A percentile compares a stretch with the other conserved stretches of the same genome.
These are phyloP conservation scores for Sinhomidia bicolor DNA, from an alignment of 2,888 invertebrate species.

Conservation along the genomic window DNA sequence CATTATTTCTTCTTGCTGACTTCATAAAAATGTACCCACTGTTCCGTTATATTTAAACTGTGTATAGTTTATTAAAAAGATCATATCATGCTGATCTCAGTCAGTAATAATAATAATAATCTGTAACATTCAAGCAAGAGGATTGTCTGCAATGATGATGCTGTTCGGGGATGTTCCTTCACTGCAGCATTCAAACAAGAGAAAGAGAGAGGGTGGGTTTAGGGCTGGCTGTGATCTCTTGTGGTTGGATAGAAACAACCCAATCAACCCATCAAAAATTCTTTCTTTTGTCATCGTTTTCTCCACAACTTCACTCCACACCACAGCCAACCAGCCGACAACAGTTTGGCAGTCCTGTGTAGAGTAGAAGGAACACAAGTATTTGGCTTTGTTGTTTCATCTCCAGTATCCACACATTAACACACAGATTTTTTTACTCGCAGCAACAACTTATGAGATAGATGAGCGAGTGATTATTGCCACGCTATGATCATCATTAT, in stretches of 20 bases:
- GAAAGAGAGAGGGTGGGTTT: conserved; percentile 44
- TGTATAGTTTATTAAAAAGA: neutral
- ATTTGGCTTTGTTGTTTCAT: neutral
- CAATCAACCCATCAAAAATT: conserved; percentile 21
- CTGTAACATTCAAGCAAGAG: neutral
- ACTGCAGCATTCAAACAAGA: neutral
- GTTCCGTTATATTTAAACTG: neutral
- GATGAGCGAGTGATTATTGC: conserved; percentile 13
- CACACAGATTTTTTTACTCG: conserved; percentile 1
- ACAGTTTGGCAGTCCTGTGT: neutral
- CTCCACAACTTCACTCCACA: neutral
- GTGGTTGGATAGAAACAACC: conserved; percentile 52
- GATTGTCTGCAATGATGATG: neutral
- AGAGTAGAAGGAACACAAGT: neutral
- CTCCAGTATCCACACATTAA: neutral
- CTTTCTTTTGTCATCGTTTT: conserved; percentile 23
- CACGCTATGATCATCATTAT: conserved; percentile 32
- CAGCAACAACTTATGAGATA: neutral
- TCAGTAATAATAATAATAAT: no score
- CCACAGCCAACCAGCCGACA: neutral
- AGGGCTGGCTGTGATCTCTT: conserved; percentile 41
- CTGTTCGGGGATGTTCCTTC: conserved; percentile 17
- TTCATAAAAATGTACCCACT: neutral
- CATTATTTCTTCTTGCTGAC: no score
- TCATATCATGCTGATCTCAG: conserved; percentile 12